A percentile compares a stretch with the other conserved stretches of the same genome.
phyloP scores from a whole-genome alignment of 2,113 vertebrate species.

The Formicarius rufipectus region DNA sequence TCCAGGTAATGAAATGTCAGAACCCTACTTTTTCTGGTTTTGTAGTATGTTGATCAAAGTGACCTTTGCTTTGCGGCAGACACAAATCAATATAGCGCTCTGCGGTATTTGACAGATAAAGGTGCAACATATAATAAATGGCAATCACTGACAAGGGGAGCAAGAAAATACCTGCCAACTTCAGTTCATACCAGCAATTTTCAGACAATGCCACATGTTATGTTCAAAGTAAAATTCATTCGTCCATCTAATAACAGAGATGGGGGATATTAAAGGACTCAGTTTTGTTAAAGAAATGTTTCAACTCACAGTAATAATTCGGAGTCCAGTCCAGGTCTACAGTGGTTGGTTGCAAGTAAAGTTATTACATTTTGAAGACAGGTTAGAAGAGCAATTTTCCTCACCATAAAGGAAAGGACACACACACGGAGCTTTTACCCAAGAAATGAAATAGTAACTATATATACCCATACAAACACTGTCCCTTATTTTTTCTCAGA shows the following conservation, averaged over 20 bases:
- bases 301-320: conserved; percentile 79
- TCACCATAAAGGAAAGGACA: conserved; percentile 29
- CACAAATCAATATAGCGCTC: conserved; percentile 87
- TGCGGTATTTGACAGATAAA: conserved; percentile 82
- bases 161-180: conserved; percentile 84
- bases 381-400: conserved; percentile 80
- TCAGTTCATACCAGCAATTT: conserved; percentile 86
- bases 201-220: conserved; percentile 86
- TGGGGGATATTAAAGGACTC: conserved; percentile 85
- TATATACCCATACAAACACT: neutral
- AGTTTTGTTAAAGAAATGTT: conserved; percentile 82
- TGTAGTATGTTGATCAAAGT: conserved; percentile 88
- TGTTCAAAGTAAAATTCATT: conserved; percentile 88
- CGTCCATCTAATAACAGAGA: conserved; percentile 82
- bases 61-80: conserved; percentile 84
- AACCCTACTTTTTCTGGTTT: conserved; percentile 77
- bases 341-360: conserved; percentile 76
- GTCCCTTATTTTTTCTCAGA: neutral
- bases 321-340: conserved; percentile 71
- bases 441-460: conserved; percentile 33
- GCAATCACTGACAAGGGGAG: conserved; percentile 79
- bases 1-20: conserved; percentile 89
- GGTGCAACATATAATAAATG: conserved; percentile 90
- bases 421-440: neutral
- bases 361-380: conserved; percentile 82